phyloP scores from a whole-genome alignment of 92 coral and sea anemone species.

The Palythoa heliodiscus region DNA sequence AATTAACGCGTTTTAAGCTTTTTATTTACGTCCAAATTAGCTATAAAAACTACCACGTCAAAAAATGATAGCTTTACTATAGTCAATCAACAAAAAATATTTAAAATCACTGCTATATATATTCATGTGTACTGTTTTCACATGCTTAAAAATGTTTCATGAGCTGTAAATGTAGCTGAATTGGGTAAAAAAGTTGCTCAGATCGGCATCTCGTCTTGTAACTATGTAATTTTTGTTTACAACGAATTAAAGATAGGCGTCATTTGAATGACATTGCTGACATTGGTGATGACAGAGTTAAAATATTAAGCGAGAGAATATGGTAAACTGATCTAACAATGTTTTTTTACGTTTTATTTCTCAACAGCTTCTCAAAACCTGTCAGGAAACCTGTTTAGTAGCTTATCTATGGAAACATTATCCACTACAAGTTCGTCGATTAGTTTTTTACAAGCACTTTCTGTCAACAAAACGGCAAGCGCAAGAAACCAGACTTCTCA shows the following conservation, averaged over 20 bases:
- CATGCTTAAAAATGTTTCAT: no score
- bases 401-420: constrained; percentile 2
- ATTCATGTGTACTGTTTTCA: no score
- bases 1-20: no score
- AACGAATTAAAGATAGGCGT: not conserved
- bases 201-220: not conserved
- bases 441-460: not conserved
- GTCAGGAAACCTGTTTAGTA: constrained; percentile 16
- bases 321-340: constrained; percentile 20
- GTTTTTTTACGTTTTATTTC: constrained; percentile 24
- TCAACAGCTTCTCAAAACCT: constrained; percentile 23
- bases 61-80: no score
- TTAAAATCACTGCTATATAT: no score
- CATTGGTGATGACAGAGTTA: not conserved
- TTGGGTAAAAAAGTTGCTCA: not conserved
- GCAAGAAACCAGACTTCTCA: constrained; percentile 6
- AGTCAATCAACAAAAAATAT: no score
- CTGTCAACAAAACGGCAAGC: constrained; percentile 8
- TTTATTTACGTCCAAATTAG: no score
- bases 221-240: not conserved
- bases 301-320: not conserved
- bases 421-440: not conserved
- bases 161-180: no score
- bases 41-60: no score
- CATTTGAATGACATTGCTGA: not conserved